phyloP scores from a whole-genome alignment of 2,888 invertebrate species.

The Chesias legatella region DNA sequence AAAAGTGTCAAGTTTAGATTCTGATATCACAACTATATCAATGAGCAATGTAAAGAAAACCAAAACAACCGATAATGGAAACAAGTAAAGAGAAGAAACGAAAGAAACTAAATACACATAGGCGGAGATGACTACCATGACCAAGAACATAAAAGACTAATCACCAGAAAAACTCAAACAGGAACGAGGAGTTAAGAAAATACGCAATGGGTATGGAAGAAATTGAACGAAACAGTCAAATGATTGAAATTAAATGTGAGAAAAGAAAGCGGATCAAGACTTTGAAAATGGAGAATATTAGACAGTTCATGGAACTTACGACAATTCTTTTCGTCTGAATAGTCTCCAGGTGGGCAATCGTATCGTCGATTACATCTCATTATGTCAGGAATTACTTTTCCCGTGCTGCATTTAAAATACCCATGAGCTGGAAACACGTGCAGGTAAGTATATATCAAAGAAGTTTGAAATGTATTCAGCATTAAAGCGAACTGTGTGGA shows the following conservation, averaged over 20 bases:
- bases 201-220: conserved; percentile 22
- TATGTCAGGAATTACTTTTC: conserved; percentile 78
- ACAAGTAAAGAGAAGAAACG: conserved; percentile 11
- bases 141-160: conserved; percentile 2
- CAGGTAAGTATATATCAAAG: conserved; percentile 12
- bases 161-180: conserved; percentile 1
- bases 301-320: conserved; percentile 79
- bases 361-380: conserved; percentile 82
- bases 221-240: conserved; percentile 15
- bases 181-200: conserved; percentile 18
- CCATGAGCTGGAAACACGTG: conserved; percentile 66
- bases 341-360: conserved; percentile 84
- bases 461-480: background rate
- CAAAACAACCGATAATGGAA: conserved; percentile 14
- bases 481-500: too few species aligned
- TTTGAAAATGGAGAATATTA: conserved; percentile 26
- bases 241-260: conserved; percentile 10
- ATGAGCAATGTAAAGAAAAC: conserved; percentile 13
- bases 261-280: conserved; percentile 17
- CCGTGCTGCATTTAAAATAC: conserved; percentile 84
- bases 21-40: conserved; percentile 12
- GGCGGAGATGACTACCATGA: conserved; percentile 3
- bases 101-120: conserved; percentile 6
- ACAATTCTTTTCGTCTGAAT: conserved; percentile 88
- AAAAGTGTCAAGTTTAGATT: conserved; percentile 43